Percentiles rank a stretch among this genome's conserved stretches.
These are phyloP conservation scores for Laothoe populi DNA, from an alignment of 2,888 invertebrate species.

Conservation along the genomic window DNA sequence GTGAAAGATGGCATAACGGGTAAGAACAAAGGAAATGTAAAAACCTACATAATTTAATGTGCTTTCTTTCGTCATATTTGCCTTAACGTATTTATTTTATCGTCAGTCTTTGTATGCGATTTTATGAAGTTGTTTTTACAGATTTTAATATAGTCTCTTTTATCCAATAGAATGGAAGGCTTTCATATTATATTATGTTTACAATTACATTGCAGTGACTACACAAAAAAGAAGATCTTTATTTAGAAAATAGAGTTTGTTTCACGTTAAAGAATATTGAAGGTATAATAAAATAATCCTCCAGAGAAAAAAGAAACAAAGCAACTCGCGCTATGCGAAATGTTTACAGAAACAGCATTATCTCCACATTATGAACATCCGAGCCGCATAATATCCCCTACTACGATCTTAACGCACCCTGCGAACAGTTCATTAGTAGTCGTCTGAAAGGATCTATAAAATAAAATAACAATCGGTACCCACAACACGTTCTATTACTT, in stretches of 20 bases:
- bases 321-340: background rate
- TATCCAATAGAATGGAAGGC: too few relatives aligned
- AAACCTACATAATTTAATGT: background rate
- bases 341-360: conserved; percentile 2
- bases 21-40: conserved; percentile 17
- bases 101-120: background rate
- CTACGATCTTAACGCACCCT: conserved; percentile 23
- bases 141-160: too few relatives aligned
- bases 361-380: conserved; percentile 23
- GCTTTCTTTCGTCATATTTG: background rate
- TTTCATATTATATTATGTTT: too few relatives aligned
- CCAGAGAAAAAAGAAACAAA: background rate
- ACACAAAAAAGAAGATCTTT: too few relatives aligned
- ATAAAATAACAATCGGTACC: conserved; percentile 23
- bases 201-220: too few relatives aligned
- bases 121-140: too few relatives aligned
- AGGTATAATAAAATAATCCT: too few relatives aligned
- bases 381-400: conserved; percentile 19
- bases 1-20: conserved; percentile 21
- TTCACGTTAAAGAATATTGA: too few relatives aligned
- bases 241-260: too few relatives aligned
- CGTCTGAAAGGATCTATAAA: conserved; percentile 27
- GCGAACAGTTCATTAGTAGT: conserved; percentile 26
- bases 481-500: conserved; percentile 26
- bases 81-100: conserved; percentile 1